Evolutionary conservation across 1,140 invertebrate species (phyloP).

Genomic region (Vollenhovia emeryi): DNA sequence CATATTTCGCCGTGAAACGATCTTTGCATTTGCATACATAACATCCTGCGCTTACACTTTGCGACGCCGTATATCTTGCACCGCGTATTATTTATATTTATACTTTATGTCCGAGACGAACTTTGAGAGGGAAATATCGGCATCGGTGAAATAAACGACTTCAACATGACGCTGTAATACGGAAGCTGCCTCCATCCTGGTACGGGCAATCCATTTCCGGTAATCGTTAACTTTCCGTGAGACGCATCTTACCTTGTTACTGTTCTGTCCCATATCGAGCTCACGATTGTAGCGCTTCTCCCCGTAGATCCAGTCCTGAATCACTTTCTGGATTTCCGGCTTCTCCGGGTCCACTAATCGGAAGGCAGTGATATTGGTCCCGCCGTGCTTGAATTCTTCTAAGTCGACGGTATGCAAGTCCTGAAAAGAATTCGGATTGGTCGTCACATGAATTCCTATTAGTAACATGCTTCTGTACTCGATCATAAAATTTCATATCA

Average conservation of each 20-base stretch:
- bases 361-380: constrained; percentile 96
- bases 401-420: constrained; percentile 96
- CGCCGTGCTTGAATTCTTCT: constrained; percentile 97
- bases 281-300: constrained; percentile 88
- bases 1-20: constrained; percentile 58
- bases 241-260: constrained; percentile 85
- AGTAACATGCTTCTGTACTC: background rate
- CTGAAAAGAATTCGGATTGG: constrained; percentile 83
- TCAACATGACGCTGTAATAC: background rate
- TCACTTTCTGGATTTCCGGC: constrained; percentile 90
- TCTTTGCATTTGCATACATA: constrained; percentile 67
- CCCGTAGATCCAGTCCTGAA: constrained; percentile 92
- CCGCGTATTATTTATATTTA: constrained; percentile 55
- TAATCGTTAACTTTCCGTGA: background rate
- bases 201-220: constrained; percentile 6
- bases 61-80: constrained; percentile 14
- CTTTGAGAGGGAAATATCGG: constrained; percentile 36
- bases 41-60: constrained; percentile 31
- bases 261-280: constrained; percentile 87
- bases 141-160: constrained; percentile 23
- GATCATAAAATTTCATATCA: constrained; percentile 28
- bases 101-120: constrained; percentile 9
- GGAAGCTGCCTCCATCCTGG: background rate
- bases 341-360: constrained; percentile 92
- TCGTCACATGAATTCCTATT: constrained; percentile 55